A percentile compares a stretch with the other conserved stretches of the same genome.
Conservation (phyloP, 2,888 invertebrate species). For the Hartigia nigra region DNA sequence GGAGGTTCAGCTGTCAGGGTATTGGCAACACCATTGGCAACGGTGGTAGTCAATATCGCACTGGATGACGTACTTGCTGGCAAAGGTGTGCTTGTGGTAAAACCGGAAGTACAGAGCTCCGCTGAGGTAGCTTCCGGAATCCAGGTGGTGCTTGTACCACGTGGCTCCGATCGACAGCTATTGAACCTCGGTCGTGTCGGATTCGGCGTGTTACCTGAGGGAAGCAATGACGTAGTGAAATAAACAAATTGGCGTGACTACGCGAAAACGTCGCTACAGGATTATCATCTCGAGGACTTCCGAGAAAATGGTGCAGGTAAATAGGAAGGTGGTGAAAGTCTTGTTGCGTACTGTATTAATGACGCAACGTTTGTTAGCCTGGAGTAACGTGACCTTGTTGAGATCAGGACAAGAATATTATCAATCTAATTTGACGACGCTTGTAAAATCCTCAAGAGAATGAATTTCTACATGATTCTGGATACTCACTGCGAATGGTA, state of each 20-base stretch:
- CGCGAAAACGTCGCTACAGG: neutral
- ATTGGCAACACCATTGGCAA: slow-evolving; percentile 65
- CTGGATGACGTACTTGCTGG: slow-evolving; percentile 61
- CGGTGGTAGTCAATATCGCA: slow-evolving; percentile 67
- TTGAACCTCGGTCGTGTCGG: slow-evolving; percentile 71
- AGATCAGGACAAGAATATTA: neutral
- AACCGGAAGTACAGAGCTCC: slow-evolving; percentile 41
- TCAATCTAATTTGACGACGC: neutral
- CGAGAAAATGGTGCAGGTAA: neutral
- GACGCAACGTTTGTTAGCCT: neutral
- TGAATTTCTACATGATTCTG: neutral
- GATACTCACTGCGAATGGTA: slow-evolving; percentile 71
- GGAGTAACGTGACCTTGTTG: neutral
- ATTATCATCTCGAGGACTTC: neutral
- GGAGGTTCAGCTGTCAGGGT: slow-evolving; percentile 25
- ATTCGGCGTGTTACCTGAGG: slow-evolving; percentile 68
- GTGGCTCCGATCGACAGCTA: slow-evolving; percentile 68
- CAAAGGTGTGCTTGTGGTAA: slow-evolving; percentile 54
- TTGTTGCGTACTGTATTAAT: neutral
- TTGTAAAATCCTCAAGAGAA: neutral
- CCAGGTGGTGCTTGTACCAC: slow-evolving; percentile 47
- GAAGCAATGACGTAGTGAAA: slow-evolving; percentile 25
- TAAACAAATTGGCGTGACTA: neutral
- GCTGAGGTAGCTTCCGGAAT: slow-evolving; percentile 43
- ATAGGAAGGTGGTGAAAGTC: neutral